Conservation (phyloP, 2,113 vertebrate genomes). For the Crotalus tigris region DNA sequence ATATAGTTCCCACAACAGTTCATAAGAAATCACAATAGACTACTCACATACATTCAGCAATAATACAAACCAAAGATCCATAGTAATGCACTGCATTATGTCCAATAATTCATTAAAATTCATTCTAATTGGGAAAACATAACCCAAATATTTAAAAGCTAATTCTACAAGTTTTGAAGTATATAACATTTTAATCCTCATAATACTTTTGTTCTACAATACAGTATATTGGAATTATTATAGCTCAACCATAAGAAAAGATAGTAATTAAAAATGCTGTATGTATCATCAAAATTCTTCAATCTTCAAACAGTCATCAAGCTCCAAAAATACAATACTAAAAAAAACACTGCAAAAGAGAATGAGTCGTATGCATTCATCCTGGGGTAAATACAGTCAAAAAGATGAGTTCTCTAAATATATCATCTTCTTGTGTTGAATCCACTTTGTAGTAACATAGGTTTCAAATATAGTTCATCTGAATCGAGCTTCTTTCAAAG, state of each 20-base stretch:
- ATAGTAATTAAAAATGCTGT: background rate
- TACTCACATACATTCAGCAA: background rate
- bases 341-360: background rate
- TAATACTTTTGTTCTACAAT: background rate
- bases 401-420: background rate
- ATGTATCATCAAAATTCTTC: background rate
- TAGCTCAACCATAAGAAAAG: background rate
- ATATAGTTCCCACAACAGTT: background rate
- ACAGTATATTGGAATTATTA: background rate
- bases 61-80: background rate
- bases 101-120: background rate
- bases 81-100: background rate
- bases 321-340: background rate
- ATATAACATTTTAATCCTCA: background rate
- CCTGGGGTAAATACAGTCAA: background rate
- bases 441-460: background rate
- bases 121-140: background rate
- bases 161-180: background rate
- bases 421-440: background rate
- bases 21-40: background rate
- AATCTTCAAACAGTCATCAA: background rate
- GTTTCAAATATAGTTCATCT: background rate
- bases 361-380: background rate
- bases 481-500: background rate
- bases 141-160: background rate